phyloP scores from a whole-genome alignment of 1,140 invertebrate genomes.

The Gonioctena quinquepunctata region DNA sequence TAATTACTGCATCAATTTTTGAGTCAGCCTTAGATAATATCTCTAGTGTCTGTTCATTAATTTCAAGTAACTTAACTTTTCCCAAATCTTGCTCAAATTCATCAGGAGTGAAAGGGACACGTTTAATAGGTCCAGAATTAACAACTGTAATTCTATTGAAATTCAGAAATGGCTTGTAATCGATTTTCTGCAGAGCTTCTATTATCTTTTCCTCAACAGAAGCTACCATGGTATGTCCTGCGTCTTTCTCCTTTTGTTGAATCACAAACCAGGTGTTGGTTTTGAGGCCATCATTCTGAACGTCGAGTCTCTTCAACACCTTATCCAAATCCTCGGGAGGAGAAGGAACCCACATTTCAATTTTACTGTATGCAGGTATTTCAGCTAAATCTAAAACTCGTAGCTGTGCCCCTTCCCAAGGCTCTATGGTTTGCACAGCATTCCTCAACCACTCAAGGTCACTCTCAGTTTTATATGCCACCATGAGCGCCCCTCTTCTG shows the following conservation, averaged over 20 bases:
- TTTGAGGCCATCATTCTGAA: background rate
- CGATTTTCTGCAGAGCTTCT: background rate
- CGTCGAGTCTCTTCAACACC: background rate
- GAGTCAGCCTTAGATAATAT: background rate
- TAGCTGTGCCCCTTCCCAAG: background rate
- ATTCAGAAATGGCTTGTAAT: background rate
- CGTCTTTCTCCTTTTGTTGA: background rate
- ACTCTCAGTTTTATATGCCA: background rate
- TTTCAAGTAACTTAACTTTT: background rate
- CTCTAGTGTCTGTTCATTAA: background rate
- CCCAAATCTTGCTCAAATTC: background rate
- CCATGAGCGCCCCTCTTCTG: background rate
- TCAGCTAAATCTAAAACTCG: background rate
- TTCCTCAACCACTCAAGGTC: background rate
- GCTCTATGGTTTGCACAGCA: background rate
- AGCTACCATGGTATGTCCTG: background rate
- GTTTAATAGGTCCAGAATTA: background rate
- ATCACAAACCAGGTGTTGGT: constrained; percentile 1
- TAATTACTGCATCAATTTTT: no score
- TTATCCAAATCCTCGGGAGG: background rate
- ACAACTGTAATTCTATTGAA: background rate
- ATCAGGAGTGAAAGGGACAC: background rate
- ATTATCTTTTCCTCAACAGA: background rate
- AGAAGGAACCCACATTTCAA: background rate
- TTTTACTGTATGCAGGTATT: background rate